These are phyloP conservation scores for Rhamnusium bicolor DNA, from an alignment of 2,888 invertebrate species.

Conservation along the genomic window DNA sequence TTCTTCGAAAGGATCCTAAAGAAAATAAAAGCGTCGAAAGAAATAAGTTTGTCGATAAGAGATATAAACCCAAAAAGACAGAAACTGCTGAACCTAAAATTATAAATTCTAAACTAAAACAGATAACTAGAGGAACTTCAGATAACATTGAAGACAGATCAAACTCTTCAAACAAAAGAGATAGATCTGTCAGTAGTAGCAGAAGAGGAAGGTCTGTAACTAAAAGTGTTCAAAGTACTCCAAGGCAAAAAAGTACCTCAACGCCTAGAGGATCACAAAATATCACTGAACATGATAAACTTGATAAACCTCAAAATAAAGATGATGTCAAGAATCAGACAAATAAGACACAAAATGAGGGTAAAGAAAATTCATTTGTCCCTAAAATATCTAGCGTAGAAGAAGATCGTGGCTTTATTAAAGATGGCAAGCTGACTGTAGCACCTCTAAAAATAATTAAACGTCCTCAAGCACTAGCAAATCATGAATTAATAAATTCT, in stretches of 20 bases:
- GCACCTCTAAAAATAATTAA: constrained; percentile 34
- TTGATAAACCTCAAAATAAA: not conserved
- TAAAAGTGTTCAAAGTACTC: constrained; percentile 36
- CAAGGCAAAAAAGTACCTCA: constrained; percentile 19
- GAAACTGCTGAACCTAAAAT: constrained; percentile 16
- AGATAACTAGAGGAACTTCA: not conserved
- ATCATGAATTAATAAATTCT: not conserved
- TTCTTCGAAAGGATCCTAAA: not conserved
- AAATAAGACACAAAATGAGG: not conserved
- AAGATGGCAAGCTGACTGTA: constrained; percentile 14
- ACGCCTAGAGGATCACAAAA: constrained; percentile 11
- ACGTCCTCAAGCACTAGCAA: constrained; percentile 9
- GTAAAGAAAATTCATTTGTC: not conserved
- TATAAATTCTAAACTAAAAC: not conserved
- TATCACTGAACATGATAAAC: constrained; percentile 21
- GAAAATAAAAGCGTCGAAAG: not conserved
- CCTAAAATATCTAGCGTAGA: constrained; percentile 20
- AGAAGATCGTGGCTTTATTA: constrained; percentile 14
- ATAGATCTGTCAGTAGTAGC: constrained; percentile 10
- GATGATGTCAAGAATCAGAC: not conserved
- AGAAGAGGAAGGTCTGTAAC: constrained; percentile 20
- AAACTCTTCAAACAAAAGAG: constrained; percentile 4
- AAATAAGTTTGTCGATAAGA: constrained; percentile 10
- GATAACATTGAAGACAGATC: not conserved
- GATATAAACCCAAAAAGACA: constrained; percentile 36